Base-by-base conservation (phyloP, 2,888 invertebrate genomes). In the Caenorhabditis virilis region DNA sequence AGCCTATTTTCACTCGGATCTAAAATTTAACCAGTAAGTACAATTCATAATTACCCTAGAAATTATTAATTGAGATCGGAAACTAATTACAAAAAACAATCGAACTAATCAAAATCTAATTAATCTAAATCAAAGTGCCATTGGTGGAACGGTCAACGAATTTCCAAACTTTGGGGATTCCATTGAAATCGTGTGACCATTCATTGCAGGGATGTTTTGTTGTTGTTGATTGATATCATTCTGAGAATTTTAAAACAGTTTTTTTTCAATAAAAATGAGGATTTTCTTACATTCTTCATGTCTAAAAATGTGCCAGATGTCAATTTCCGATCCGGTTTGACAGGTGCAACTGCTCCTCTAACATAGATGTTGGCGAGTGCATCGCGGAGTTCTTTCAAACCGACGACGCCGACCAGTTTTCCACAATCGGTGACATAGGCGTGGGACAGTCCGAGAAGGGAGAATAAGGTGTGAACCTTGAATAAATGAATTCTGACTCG, bases 351-450 rank as follows among this genome's bases (percentile, higher is more conserved):
- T 1, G 69, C 75, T 20, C 76, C 76, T 42, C 72, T 50, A 11
- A 72, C 67, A 50, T 76, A 76, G 51, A 76, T 74, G 51, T 76
- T 58, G 1, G 73, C 68, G 45, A 76, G 54, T 1, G 76, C 72
- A 30, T 74, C 73, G 13, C 76, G 64, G 0, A 76, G 60, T 72
- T 76, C 76, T 55, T 74, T 74, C 16, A 76, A 42, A 2, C 72
- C 74, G 22, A 76, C 72, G n/a, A 76, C 74, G 2, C 76, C 76
- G 9, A 76, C 68, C 18, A 76, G 58, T 27, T 68, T 64, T 25
- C 76, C 76, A 30, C 71, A 70, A 48, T 76, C 74, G 16, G 74
- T 76, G 16, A 76, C 76, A 41, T 76, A 76, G 26, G 76, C 76
- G 43, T 76, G 76, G 3, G 71, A 72, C 2, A 76, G 52, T 15